These are phyloP conservation scores for Athene noctua DNA, from an alignment of 2,113 vertebrate genomes.

Conservation along the genomic window DNA sequence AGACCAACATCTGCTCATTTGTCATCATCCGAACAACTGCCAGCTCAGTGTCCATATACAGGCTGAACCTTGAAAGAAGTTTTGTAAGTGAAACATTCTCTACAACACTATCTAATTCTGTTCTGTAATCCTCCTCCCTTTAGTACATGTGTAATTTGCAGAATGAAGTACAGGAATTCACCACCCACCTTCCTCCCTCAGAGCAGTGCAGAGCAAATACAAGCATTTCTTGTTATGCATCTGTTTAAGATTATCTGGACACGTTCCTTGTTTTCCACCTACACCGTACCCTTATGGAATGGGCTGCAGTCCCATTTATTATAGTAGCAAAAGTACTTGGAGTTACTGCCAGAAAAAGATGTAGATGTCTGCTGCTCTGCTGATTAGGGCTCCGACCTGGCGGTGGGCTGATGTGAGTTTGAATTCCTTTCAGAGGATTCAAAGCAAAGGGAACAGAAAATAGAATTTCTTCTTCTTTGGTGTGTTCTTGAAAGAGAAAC, in stretches of 20 bases:
- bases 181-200: conserved; percentile 35
- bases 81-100: not conserved
- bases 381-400: not conserved
- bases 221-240: not conserved
- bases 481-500: not conserved
- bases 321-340: not conserved
- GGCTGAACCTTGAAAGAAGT: not conserved
- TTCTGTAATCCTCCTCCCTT: not conserved
- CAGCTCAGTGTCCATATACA: not conserved
- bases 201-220: not conserved
- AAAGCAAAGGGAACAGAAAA: not conserved
- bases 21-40: not conserved
- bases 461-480: not conserved
- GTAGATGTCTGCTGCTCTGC: not conserved
- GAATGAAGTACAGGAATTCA: conserved; percentile 6
- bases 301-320: not conserved
- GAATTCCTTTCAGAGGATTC: not conserved
- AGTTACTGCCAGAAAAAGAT: not conserved
- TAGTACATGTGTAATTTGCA: not conserved
- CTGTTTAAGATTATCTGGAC: conserved; percentile 18
- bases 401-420: not conserved
- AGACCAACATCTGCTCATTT: not conserved
- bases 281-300: not conserved
- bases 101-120: not conserved
- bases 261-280: not conserved